These are phyloP conservation scores for Sceliomorpha sp. DNA, from an alignment of 2,888 invertebrate species.

Conservation along the genomic window DNA sequence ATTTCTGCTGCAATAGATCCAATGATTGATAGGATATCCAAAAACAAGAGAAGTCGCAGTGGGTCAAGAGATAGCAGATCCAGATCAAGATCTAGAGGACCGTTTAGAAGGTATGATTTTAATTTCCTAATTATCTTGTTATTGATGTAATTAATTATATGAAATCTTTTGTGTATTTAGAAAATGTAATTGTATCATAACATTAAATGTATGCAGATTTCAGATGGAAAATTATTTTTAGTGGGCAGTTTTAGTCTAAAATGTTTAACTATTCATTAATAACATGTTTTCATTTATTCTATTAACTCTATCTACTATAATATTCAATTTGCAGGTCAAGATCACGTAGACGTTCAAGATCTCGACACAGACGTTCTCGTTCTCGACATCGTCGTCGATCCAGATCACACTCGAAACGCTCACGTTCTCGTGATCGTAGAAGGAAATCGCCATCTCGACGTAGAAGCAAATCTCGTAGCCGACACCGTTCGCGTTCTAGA, in stretches of 20 bases:
- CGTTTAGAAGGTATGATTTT: slow-evolving; percentile 61
- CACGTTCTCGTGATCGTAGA: slow-evolving; percentile 75
- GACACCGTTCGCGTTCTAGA: slow-evolving; percentile 81
- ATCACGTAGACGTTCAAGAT: slow-evolving; percentile 78
- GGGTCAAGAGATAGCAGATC: slow-evolving; percentile 81
- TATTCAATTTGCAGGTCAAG: slow-evolving; percentile 72
- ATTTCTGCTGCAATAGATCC: slow-evolving; percentile 97
- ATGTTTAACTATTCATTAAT: no score
- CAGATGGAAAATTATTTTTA: no score
- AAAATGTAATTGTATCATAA: no score
- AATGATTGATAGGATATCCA: slow-evolving; percentile 91
- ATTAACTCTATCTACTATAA: not conserved
- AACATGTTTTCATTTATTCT: not conserved
- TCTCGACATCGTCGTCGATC: slow-evolving; percentile 82
- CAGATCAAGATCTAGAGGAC: slow-evolving; percentile 84
- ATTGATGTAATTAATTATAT: no score
- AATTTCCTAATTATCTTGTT: no score
- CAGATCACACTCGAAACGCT: slow-evolving; percentile 79
- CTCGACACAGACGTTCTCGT: slow-evolving; percentile 76
- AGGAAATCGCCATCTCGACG: slow-evolving; percentile 74
- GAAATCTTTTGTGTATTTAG: no score
- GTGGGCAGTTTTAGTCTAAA: no score
- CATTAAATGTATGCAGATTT: no score
- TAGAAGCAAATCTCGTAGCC: slow-evolving; percentile 76
- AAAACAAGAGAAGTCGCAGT: slow-evolving; percentile 87